Evolutionary conservation across 2,797 vertebrate species (phyloP).

Genomic region (Scomberomorus guttatus): DNA sequence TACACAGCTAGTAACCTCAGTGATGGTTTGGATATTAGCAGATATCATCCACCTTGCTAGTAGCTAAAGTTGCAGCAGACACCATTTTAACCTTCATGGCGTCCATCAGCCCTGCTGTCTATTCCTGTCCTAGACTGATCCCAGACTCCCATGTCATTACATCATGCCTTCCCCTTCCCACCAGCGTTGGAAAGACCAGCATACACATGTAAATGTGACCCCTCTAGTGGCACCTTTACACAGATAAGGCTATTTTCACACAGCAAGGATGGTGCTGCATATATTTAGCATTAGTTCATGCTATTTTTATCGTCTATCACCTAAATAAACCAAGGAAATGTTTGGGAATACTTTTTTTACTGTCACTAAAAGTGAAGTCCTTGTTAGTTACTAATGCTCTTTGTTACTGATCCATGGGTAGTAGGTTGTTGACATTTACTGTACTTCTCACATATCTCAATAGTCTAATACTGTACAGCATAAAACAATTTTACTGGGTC

Average conservation of each 20-base stretch:
- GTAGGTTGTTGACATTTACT: neutral
- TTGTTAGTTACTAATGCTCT: neutral
- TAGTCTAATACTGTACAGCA: neutral
- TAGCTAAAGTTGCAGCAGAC: slow-evolving; percentile 24
- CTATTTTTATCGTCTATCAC: slow-evolving; percentile 62
- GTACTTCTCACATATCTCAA: neutral
- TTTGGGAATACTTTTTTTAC: neutral
- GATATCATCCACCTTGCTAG: slow-evolving; percentile 19
- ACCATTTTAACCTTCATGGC: slow-evolving; percentile 48
- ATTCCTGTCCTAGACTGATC: slow-evolving; percentile 60
- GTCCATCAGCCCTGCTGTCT: slow-evolving; percentile 21
- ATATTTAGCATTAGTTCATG: slow-evolving; percentile 73
- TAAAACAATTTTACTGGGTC: neutral
- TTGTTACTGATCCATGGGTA: neutral
- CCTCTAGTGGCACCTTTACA: slow-evolving; percentile 69
- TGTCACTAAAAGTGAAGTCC: neutral
- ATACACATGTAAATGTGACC: slow-evolving; percentile 62
- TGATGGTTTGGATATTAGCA: too few species aligned
- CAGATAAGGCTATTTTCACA: slow-evolving; percentile 76
- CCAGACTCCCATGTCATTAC: slow-evolving; percentile 59
- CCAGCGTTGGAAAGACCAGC: slow-evolving; percentile 57
- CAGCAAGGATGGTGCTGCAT: slow-evolving; percentile 60
- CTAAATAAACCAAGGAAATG: slow-evolving; percentile 9
- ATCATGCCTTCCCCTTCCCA: slow-evolving; percentile 60
- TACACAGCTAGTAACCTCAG: too few species aligned